These are phyloP conservation scores for Volucella inflata DNA, from an alignment of 2,888 invertebrate species.

Conservation along the genomic window DNA sequence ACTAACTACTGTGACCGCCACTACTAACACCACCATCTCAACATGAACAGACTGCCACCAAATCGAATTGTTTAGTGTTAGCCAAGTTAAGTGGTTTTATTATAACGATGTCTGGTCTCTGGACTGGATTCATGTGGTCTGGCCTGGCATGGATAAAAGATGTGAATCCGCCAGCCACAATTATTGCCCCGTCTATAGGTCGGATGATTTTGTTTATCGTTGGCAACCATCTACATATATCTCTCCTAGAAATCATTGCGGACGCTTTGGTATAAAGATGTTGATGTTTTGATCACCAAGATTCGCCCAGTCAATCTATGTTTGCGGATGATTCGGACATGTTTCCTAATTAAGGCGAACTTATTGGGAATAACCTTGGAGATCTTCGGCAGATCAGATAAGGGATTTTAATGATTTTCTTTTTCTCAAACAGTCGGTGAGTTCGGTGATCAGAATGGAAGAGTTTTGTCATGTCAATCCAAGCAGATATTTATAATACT, in stretches of 20 bases:
- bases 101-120: slow-evolving; percentile 45
- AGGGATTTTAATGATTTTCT: slow-evolving; percentile 25
- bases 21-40: slow-evolving; percentile 1
- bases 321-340: slow-evolving; percentile 9
- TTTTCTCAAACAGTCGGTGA: not conserved
- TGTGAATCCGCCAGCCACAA: slow-evolving; percentile 31
- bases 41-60: not conserved
- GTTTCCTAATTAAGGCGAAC: slow-evolving; percentile 61
- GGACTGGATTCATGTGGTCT: not conserved
- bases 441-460: slow-evolving; percentile 19
- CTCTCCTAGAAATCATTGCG: slow-evolving; percentile 19
- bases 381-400: not conserved
- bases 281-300: slow-evolving; percentile 44
- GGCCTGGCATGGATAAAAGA: slow-evolving; percentile 1
- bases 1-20: slow-evolving; percentile 7
- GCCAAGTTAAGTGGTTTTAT: slow-evolving; percentile 69
- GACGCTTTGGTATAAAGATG: slow-evolving; percentile 52
- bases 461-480: not conserved
- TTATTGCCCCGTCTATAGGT: slow-evolving; percentile 57
- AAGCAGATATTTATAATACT: not conserved
- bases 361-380: slow-evolving; percentile 29
- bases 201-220: slow-evolving; percentile 63
- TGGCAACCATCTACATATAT: slow-evolving; percentile 24
- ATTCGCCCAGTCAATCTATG: slow-evolving; percentile 3
- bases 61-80: slow-evolving; percentile 44